Evolutionary conservation across 2,113 vertebrate species (phyloP).

Genomic region (Cephalopholis sonnerati): DNA sequence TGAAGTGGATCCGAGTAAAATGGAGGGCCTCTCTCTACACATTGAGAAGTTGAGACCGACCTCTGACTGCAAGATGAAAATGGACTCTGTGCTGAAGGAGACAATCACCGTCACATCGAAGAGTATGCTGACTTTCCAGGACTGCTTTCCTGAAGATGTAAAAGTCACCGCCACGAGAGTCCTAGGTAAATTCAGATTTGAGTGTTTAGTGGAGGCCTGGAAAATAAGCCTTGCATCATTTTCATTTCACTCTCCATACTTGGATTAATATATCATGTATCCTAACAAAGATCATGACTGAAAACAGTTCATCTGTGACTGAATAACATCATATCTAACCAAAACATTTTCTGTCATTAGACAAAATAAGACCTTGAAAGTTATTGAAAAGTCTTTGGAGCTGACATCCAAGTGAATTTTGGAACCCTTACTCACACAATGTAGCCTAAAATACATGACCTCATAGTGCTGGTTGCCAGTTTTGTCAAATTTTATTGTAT

Average conservation of each 20-base stretch:
- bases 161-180: conserved; percentile 81
- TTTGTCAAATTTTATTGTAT: neutral
- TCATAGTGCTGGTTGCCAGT: neutral
- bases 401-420: neutral
- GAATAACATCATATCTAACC: neutral
- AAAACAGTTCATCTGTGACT: neutral
- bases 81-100: conserved; percentile 72
- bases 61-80: conserved; percentile 86
- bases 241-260: neutral
- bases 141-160: conserved; percentile 83
- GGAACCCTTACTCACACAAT: neutral
- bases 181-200: conserved; percentile 82
- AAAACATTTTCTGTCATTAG: neutral
- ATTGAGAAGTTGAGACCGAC: conserved; percentile 72
- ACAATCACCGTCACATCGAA: conserved; percentile 81
- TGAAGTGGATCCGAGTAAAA: conserved; percentile 80
- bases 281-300: neutral
- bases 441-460: neutral
- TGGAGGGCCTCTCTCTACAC: conserved; percentile 75
- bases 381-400: neutral
- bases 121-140: conserved; percentile 84
- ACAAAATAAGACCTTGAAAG: no score
- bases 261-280: neutral
- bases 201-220: neutral
- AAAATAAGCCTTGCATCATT: neutral